Percentiles rank a stretch among this genome's conserved stretches.
These are phyloP conservation scores for Hermaeophaga mercurialis DNA, from an alignment of 2,888 invertebrate species.

Conservation along the genomic window DNA sequence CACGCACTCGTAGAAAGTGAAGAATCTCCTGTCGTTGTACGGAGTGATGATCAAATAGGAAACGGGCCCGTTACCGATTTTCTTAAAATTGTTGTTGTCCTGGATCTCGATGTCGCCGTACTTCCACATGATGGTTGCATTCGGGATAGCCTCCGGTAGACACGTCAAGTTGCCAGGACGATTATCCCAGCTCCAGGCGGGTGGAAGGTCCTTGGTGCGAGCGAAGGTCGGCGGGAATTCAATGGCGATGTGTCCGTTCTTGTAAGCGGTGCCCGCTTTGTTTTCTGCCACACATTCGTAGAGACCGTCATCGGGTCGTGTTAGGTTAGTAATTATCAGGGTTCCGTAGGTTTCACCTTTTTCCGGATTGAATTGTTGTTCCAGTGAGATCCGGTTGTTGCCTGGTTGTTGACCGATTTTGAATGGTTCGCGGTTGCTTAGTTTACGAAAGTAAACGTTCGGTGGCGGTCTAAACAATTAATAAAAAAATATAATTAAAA, in stretches of 20 bases:
- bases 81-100: constrained; percentile 40
- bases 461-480: constrained; percentile 86
- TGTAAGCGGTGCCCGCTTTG: constrained; percentile 72
- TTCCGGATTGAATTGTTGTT: constrained; percentile 65
- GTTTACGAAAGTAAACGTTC: constrained; percentile 77
- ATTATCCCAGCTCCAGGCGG: constrained; percentile 83
- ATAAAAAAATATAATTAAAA: no score
- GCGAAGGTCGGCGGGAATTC: constrained; percentile 84
- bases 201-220: constrained; percentile 69
- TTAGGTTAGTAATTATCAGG: constrained; percentile 69
- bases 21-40: constrained; percentile 66
- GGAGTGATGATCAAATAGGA: constrained; percentile 76
- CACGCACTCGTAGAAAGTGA: constrained; percentile 79
- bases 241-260: constrained; percentile 82
- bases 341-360: constrained; percentile 68
- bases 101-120: constrained; percentile 54
- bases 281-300: constrained; percentile 87
- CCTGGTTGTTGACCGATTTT: constrained; percentile 69
- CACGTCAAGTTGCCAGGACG: constrained; percentile 84
- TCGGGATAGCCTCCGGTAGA: constrained; percentile 84
- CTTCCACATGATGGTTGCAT: constrained; percentile 89
- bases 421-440: constrained; percentile 69
- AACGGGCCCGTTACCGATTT: constrained; percentile 64
- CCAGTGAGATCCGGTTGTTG: constrained; percentile 63
- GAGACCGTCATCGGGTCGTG: constrained; percentile 81